Percentiles rank a stretch among this genome's conserved stretches.
These are phyloP conservation scores for Actias luna DNA, from an alignment of 2,888 invertebrate species.

Conservation along the genomic window DNA sequence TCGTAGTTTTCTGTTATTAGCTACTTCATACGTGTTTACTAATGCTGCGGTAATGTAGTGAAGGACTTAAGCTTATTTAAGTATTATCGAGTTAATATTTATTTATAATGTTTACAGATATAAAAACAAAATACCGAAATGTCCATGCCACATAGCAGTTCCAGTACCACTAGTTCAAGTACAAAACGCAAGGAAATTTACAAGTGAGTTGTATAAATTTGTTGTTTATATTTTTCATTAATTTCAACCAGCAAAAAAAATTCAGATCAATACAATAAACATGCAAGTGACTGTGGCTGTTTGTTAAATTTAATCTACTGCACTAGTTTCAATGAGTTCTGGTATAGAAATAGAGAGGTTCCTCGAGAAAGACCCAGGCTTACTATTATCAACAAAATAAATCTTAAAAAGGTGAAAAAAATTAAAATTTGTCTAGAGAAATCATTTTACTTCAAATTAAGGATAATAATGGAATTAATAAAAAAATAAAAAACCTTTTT, in stretches of 20 bases:
- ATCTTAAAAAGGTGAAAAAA: no score
- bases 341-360: no score
- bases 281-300: no score
- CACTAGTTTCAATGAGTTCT: no score
- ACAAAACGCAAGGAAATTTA: slow-evolving; percentile 80
- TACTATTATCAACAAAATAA: no score
- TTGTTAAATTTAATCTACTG: no score
- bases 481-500: no score
- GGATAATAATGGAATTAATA: no score
- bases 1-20: neutral
- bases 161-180: slow-evolving; percentile 73
- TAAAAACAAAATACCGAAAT: slow-evolving; percentile 38
- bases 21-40: neutral
- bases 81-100: neutral
- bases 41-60: neutral
- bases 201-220: slow-evolving; percentile 55
- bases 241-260: neutral
- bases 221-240: neutral
- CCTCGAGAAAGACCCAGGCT: no score
- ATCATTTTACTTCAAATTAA: no score
- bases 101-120: slow-evolving; percentile 19
- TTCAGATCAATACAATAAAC: no score
- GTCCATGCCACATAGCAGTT: slow-evolving; percentile 80
- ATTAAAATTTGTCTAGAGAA: no score
- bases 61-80: neutral